These are phyloP conservation scores for Drosophila nr. fundita DNA, from an alignment of 2,888 invertebrate genomes.

Conservation along the genomic window DNA sequence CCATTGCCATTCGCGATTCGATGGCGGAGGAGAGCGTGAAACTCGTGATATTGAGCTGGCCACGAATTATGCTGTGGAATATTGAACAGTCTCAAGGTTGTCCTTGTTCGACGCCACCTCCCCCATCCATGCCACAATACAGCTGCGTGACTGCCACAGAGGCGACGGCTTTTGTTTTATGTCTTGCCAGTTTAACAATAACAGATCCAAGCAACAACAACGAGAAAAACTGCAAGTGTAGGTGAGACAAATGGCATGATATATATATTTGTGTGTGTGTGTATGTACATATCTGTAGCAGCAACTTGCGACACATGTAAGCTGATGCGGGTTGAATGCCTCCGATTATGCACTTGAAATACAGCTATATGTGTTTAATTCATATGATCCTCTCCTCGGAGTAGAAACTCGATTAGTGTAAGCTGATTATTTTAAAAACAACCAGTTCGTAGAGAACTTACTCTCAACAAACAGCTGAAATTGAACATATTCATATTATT, in stretches of 20 bases:
- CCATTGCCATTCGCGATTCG: conserved; percentile 20
- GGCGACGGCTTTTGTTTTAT: conserved; percentile 53
- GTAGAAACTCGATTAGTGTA: background rate
- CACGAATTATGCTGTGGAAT: conserved; percentile 76
- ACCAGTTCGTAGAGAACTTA: background rate
- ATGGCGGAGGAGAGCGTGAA: conserved; percentile 45
- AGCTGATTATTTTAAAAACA: background rate
- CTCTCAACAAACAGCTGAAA: background rate
- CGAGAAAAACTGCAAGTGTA: conserved; percentile 33
- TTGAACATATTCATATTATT: background rate
- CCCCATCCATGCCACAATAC: conserved; percentile 13
- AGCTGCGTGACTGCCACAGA: conserved; percentile 44
- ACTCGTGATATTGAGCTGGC: conserved; percentile 68
- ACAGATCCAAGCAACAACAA: conserved; percentile 29
- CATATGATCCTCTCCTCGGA: background rate
- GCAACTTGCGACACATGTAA: conserved; percentile 33
- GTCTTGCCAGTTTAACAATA: conserved; percentile 43
- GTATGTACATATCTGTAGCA: conserved; percentile 8
- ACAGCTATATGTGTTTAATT: background rate
- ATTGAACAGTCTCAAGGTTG: conserved; percentile 76
- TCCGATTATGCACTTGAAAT: conserved; percentile 14
- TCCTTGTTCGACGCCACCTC: conserved; percentile 31
- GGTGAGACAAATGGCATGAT: conserved; percentile 43
- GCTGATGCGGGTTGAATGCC: conserved; percentile 17
- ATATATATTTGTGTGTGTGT: background rate